phyloP scores from a whole-genome alignment of 2,888 invertebrate genomes.

The Thecophora atra region DNA sequence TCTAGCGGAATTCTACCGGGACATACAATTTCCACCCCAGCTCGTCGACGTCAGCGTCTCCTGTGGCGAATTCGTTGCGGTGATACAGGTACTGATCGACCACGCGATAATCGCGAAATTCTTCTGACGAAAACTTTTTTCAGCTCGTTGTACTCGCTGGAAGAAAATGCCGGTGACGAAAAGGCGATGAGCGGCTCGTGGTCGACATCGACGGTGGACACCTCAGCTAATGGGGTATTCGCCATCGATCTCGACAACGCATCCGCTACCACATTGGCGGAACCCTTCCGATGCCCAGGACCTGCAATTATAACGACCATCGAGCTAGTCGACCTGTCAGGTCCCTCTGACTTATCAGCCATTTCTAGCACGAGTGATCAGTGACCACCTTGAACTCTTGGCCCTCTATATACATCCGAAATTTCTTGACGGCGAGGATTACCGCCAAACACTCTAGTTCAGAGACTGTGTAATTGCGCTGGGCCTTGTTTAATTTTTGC shows the following conservation, averaged over 20 bases:
- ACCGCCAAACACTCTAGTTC: slow-evolving; percentile 31
- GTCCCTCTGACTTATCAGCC: no score
- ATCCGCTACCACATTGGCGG: no score
- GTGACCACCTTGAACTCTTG: no score
- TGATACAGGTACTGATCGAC: not conserved
- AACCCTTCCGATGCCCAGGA: no score
- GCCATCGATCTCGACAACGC: no score
- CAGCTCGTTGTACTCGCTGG: not conserved
- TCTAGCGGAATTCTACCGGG: not conserved
- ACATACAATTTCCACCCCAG: slow-evolving; percentile 8
- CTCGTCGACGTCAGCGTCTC: not conserved
- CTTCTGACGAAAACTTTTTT: not conserved
- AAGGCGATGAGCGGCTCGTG: not conserved
- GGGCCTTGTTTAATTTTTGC: no score
- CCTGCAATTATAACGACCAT: no score
- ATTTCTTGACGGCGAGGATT: slow-evolving; percentile 33
- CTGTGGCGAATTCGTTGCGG: no score
- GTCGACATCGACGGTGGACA: not conserved
- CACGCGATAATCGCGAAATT: slow-evolving; percentile 3
- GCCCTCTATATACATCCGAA: slow-evolving; percentile 28
- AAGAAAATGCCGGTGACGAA: not conserved
- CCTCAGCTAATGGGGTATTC: no score
- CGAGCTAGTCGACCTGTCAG: no score
- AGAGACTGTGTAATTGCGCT: no score
- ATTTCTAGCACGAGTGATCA: no score